Base-by-base conservation (phyloP, 2,888 invertebrate species). In the Heteropelma amictum region DNA sequence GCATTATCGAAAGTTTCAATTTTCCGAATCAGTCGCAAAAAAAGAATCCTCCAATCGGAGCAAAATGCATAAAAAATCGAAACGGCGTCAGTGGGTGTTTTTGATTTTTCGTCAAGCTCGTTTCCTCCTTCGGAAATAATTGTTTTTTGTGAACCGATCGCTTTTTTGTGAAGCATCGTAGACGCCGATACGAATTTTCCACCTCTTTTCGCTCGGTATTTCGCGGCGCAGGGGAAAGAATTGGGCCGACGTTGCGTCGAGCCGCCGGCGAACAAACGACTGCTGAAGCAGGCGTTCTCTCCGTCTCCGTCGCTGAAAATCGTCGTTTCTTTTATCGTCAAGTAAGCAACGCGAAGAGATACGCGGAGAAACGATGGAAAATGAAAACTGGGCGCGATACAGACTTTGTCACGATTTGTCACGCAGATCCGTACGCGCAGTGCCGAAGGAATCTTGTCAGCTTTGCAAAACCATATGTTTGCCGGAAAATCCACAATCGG, bases 191-290 rank as follows among this genome's bases (percentile, higher is more conserved):
- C 93, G 54, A 94, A 94, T 89, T 93, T 94, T 80, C 93, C 95
- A 3, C 89, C 90, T 7, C 87, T 93, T 2, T 91, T 95, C 76
- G 89, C 89, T 76, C 89, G 92, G 0, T 93, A 92, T 85, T 91
- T 94, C 77, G 86, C 91, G 70, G 93, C 91, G 0, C 94, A 95
- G 86, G 92, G 93, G 0, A 91, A 90, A 53, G 95, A 95, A 89
- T 92, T 94, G 70, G 93, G 93, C 0, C 90, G 95, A 42, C 91
- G 91, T 83, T 94, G 94, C 87, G 92, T 93, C 0, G 93, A 94
- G 83, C 92, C 94, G 3, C 94, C 95, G 0, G 79, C 93, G 4
- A 92, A 91, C 74, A 90, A 91, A 65, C 91, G 91, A 72, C 83
- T 85, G 33, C 91, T 91, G 77, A 90, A 91, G 72, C 91, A 92